Evolutionary conservation across 2,888 invertebrate genomes (phyloP).

Genomic region (Eupithecia dodoneata): DNA sequence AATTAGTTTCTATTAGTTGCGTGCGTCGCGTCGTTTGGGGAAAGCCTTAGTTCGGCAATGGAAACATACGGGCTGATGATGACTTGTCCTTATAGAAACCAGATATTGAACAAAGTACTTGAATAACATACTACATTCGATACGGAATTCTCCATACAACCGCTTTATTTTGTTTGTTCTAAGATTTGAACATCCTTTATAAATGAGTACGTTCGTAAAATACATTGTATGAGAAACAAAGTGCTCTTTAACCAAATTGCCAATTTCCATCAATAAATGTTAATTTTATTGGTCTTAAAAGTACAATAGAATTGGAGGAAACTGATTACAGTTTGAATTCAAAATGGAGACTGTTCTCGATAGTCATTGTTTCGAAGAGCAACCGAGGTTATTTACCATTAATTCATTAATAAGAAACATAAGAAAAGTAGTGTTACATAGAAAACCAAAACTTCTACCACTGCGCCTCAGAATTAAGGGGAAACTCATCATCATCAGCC

Average conservation of each 20-base stretch:
- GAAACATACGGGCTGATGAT: too few species aligned
- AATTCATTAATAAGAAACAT: too few species aligned
- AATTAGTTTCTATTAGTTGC: background rate
- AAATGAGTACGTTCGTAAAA: constrained; percentile 16
- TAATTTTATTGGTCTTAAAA: constrained; percentile 19
- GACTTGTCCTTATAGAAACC: background rate
- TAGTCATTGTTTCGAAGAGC: background rate
- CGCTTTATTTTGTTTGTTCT: background rate
- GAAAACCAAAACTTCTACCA: background rate
- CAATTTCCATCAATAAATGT: constrained; percentile 29
- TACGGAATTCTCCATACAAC: background rate
- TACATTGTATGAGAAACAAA: constrained; percentile 40
- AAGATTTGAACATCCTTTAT: background rate
- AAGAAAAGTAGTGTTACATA: background rate
- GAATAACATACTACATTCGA: background rate
- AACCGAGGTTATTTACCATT: background rate
- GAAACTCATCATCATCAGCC: background rate
- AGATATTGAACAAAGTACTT: background rate
- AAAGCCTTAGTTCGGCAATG: too few species aligned
- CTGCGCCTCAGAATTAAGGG: background rate
- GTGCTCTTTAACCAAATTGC: constrained; percentile 28
- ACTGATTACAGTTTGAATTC: constrained; percentile 12
- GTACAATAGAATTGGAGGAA: constrained; percentile 26
- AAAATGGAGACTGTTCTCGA: background rate
- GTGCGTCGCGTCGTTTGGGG: too few species aligned